phyloP scores from a whole-genome alignment of 2,113 vertebrate genomes.

The Oreotrochilus melanogaster region DNA sequence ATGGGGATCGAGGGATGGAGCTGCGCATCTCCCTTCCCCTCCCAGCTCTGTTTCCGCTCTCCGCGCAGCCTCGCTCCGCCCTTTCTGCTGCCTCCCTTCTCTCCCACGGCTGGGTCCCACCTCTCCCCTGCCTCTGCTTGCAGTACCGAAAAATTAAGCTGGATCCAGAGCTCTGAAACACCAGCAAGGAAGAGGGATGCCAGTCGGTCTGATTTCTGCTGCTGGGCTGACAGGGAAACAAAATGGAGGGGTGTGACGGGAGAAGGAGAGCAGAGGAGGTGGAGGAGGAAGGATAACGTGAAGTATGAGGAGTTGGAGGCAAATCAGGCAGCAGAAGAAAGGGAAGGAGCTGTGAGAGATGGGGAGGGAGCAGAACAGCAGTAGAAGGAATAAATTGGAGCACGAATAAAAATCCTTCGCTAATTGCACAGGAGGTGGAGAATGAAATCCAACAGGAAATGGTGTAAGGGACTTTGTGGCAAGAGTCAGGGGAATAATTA shows the following conservation, averaged over 20 bases:
- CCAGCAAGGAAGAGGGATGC: not conserved
- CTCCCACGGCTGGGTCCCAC: not conserved
- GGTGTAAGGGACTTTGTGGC: not conserved
- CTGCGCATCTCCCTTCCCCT: accelerated
- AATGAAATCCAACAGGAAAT: constrained; percentile 30
- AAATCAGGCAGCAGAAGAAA: not conserved
- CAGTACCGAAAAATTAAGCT: not conserved
- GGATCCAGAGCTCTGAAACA: not conserved
- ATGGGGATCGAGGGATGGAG: not conserved
- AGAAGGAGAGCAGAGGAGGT: not conserved
- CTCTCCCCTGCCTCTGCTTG: not conserved
- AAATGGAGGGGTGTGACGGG: not conserved
- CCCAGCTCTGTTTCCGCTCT: accelerated
- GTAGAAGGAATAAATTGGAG: not conserved
- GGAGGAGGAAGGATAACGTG: not conserved
- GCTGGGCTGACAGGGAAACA: not conserved
- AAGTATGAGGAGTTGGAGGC: not conserved
- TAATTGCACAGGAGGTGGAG: not conserved
- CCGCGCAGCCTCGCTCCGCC: accelerated
- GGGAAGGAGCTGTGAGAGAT: not conserved
- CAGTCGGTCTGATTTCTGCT: not conserved
- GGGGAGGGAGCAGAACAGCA: not conserved
- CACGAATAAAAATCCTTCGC: not conserved
- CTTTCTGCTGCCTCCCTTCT: not conserved
- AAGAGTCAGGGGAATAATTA: constrained; percentile 6